phyloP scores from a whole-genome alignment of 2,113 vertebrate genomes.

The Puntigrus tetrazona region DNA sequence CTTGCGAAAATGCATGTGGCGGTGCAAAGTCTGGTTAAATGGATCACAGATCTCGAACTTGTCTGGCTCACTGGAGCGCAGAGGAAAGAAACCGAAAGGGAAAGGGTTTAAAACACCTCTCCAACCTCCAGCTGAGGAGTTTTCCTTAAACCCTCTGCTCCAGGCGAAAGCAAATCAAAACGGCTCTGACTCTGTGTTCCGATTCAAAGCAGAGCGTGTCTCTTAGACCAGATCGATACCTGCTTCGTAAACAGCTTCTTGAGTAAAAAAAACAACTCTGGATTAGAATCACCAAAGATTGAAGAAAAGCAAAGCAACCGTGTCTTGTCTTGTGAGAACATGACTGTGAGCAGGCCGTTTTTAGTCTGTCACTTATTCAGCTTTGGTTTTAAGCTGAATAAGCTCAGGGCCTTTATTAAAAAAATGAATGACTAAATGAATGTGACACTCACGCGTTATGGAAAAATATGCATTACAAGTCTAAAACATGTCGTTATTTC shows the following conservation, averaged over 20 bases:
- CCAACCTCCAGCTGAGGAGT: neutral
- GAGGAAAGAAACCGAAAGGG: neutral
- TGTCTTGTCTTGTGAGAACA: neutral
- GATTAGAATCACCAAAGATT: neutral
- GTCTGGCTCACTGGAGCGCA: neutral
- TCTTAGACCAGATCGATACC: neutral
- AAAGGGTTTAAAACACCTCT: neutral
- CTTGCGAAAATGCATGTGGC: neutral
- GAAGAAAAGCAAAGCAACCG: neutral
- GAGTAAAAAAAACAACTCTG: neutral
- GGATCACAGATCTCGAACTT: neutral
- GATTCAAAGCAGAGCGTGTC: constrained; percentile 7
- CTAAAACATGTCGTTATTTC: neutral
- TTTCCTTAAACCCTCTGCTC: neutral
- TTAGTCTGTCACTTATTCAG: neutral
- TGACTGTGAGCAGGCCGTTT: neutral
- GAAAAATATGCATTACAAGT: neutral
- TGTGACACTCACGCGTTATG: neutral
- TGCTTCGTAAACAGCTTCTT: neutral
- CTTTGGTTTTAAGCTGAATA: neutral
- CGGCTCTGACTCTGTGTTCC: neutral
- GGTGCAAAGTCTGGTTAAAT: neutral
- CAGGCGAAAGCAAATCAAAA: neutral
- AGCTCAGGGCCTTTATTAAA: neutral
- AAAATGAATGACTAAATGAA: neutral